Evolutionary conservation across 2,888 invertebrate genomes (phyloP).

Genomic region (Hyposoter dolosus): DNA sequence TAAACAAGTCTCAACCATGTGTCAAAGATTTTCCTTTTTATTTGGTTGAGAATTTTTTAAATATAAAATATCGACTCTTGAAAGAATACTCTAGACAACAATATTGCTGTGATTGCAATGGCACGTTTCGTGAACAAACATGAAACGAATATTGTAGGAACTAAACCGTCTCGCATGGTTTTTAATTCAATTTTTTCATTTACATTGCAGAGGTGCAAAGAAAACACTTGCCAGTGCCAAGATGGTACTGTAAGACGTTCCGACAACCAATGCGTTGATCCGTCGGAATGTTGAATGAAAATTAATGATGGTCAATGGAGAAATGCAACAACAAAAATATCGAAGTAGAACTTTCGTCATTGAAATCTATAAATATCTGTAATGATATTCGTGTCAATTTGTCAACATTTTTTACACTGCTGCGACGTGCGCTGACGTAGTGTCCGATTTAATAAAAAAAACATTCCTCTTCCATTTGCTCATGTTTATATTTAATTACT

Average conservation of each 20-base stretch:
- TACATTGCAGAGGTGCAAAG: constrained; percentile 34
- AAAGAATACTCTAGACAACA: too few relatives aligned
- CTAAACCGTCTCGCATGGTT: neutral
- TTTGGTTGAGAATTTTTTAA: too few relatives aligned
- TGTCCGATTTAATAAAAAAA: neutral
- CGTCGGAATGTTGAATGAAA: neutral
- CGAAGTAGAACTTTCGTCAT: neutral
- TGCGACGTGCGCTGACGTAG: neutral
- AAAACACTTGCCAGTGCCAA: constrained; percentile 18
- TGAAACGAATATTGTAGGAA: neutral
- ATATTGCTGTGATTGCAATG: neutral
- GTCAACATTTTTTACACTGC: neutral
- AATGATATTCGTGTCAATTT: neutral
- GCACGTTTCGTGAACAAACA: neutral
- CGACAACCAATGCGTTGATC: constrained; percentile 18
- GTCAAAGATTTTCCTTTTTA: too few relatives aligned
- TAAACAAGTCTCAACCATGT: too few relatives aligned
- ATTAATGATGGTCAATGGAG: neutral
- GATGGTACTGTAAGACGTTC: neutral
- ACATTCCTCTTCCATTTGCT: neutral
- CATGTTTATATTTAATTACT: neutral
- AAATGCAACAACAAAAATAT: neutral
- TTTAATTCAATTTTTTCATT: neutral
- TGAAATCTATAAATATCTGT: neutral
- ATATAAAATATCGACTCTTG: too few relatives aligned